A percentile compares a stretch with the other conserved stretches of the same genome.
These are phyloP conservation scores for Pangasius larnaudii DNA, from an alignment of 2,797 vertebrate genomes.

Conservation along the genomic window DNA sequence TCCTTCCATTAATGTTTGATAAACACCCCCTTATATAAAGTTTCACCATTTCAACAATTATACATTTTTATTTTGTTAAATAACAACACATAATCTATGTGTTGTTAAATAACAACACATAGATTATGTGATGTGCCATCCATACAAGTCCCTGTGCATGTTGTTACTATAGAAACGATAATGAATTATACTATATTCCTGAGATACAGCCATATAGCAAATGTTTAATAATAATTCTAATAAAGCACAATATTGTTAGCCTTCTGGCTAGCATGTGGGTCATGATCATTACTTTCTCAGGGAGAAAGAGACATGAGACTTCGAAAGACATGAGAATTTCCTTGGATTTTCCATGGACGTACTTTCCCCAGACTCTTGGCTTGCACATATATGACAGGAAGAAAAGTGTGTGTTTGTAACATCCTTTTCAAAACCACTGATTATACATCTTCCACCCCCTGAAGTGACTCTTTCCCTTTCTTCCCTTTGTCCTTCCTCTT, in stretches of 20 bases:
- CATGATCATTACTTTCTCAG: background rate
- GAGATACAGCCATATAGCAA: background rate
- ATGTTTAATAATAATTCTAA: background rate
- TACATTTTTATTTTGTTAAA: background rate
- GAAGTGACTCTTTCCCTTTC: constrained; percentile 17
- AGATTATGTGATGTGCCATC: background rate
- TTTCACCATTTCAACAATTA: background rate
- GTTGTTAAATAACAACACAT: background rate
- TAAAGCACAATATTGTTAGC: background rate
- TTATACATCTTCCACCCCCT: constrained; percentile 38
- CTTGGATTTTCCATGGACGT: background rate
- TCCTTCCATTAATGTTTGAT: background rate
- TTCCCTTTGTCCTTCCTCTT: constrained; percentile 39
- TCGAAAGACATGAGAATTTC: background rate
- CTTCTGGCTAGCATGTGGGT: background rate
- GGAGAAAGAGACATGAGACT: background rate
- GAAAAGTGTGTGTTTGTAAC: constrained; percentile 17
- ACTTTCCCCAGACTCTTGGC: constrained; percentile 10
- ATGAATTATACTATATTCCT: background rate
- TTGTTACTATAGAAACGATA: background rate
- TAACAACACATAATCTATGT: background rate
- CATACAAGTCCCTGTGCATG: background rate
- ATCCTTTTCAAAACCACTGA: constrained; percentile 34
- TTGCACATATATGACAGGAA: background rate
- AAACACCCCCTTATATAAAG: background rate